Base-by-base conservation (phyloP, 2,113 vertebrate species). In the Rhineura floridana region DNA sequence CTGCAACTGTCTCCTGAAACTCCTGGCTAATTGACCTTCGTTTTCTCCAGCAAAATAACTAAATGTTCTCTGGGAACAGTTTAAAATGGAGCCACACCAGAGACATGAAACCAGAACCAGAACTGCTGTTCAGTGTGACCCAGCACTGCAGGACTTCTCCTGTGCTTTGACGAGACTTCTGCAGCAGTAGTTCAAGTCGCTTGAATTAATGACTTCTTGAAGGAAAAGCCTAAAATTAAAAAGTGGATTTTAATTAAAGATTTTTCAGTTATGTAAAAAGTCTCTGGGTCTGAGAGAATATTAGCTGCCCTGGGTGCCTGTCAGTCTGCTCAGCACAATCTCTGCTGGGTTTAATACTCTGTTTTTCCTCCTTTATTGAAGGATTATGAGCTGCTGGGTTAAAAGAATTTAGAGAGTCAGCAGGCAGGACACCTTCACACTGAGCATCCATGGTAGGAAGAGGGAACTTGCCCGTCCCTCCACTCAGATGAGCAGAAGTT, bases 171-270 rank as follows among this genome's bases (percentile, higher is more conserved):
- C n/a, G 36, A 9, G 21, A 19, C 46, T 77, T 85, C 83, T 46
- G 17, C 70, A 46, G 46, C 63, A 52, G 4, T 55, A 19, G 48
- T 77, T 80, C 48, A 80, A 78, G 33, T 42, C 65, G 42, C 28
- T 13, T 21, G 63, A 52, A 48, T 80, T 39, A 39, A 52, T 69
- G 36, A 39, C 23, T 42, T 79, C 65, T 52, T 67, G 36, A 36
- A 67, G 62, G 42, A 65, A 86, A 79, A 79, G 33, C 23, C n/a
- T 12, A 23, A 87, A 85, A 33, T 75, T 46, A 44, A 80, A 72
- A 87, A 69, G 25, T 70, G 77, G 63, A 70, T 55, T 87, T 87
- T 87, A 87, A 87, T 87, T 87, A 80, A 80, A 87, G 63, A 59
- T 80, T 70, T 87, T 84, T 36, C 78, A 87, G 73, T 81, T 81